Evolutionary conservation across 2,888 invertebrate genomes (phyloP), one percentile per base, ranked within the genome.

Genomic region (Euplexia lucipara): DNA sequence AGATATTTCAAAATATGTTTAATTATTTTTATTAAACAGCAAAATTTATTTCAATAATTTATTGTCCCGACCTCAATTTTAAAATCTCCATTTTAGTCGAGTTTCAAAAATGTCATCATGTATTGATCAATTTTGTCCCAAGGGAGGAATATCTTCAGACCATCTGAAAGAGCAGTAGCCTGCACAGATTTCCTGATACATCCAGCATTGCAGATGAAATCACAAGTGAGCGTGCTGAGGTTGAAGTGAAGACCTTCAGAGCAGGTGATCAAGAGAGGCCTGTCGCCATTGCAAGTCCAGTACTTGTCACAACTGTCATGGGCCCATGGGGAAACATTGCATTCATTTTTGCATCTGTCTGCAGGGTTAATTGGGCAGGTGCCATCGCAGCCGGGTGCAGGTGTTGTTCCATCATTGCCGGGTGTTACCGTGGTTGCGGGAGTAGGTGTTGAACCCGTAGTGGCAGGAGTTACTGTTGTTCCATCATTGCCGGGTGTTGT

Each of bases 181-280:
- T 91, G 87, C 0, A 89, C 59, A 0, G 51, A 63, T 0, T 76
- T 65, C 26, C 87, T 83, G 0, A 82, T 78, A 45, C 93, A 94
- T 1, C 83, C 84, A 1, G 85, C 89, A 41, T 94, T 92, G 73
- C 87, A 88, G 1, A 83, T 85, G 53, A 91, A 93, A 66, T 95
- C 95, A 57, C 95, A 95, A 0, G 90, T 90, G 1, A 70, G 74
- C 0, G 88, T 89, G 0, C 39, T 71, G 0, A 79, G 81, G 54
- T 95, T 95, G 85, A 93, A 95, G 56, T 90, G 86, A 5, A 95
- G 83, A 18, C 95, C 95, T 78, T 91, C 90, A 2, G 92, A 74
- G 70, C 95, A 95, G 0, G 79, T 67, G 0, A 82, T 80, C 26
- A 92, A 34, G 16, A 86, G 79, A 1, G 87, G 78, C 0, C 63